Evolutionary conservation across 2,888 invertebrate genomes (phyloP).

Genomic region (Vesta saturnalis): DNA sequence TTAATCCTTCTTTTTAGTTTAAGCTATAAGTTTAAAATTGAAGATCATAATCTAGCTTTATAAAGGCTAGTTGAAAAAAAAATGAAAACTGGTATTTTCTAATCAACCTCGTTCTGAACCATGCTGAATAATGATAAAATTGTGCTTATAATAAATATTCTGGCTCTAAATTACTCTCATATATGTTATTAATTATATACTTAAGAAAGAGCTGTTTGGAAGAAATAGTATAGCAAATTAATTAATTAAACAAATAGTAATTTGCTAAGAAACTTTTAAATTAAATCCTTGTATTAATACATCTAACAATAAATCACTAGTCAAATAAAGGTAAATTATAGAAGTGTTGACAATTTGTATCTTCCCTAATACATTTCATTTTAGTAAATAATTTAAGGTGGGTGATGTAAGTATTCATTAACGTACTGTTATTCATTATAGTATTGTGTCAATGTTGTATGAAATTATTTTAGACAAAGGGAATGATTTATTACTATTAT

Average conservation of each 20-base stretch:
- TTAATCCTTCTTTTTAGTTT: constrained; percentile 1
- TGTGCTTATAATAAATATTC: constrained; percentile 13
- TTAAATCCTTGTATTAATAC: neutral
- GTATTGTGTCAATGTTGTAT: constrained; percentile 12
- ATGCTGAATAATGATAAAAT: constrained; percentile 9
- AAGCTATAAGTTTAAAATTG: constrained; percentile 10
- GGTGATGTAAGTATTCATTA: neutral
- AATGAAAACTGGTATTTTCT: constrained; percentile 11
- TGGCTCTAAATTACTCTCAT: constrained; percentile 12
- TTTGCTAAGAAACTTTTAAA: constrained; percentile 2
- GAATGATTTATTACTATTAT: constrained; percentile 14
- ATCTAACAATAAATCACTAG: constrained; percentile 4
- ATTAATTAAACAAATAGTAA: constrained; percentile 13
- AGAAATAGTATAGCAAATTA: neutral
- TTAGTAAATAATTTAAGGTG: constrained; percentile 6
- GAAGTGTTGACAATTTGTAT: neutral
- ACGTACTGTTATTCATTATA: constrained; percentile 12
- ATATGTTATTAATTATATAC: constrained; percentile 10
- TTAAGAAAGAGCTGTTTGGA: neutral
- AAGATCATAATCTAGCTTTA: constrained; percentile 9
- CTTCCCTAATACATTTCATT: constrained; percentile 2
- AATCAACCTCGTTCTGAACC: constrained; percentile 5
- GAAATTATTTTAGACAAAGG: constrained; percentile 15
- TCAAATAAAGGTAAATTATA: neutral
- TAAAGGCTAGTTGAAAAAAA: neutral